Evolutionary conservation across 2,888 invertebrate species (phyloP).

Genomic region (Hymenopus coronatus): DNA sequence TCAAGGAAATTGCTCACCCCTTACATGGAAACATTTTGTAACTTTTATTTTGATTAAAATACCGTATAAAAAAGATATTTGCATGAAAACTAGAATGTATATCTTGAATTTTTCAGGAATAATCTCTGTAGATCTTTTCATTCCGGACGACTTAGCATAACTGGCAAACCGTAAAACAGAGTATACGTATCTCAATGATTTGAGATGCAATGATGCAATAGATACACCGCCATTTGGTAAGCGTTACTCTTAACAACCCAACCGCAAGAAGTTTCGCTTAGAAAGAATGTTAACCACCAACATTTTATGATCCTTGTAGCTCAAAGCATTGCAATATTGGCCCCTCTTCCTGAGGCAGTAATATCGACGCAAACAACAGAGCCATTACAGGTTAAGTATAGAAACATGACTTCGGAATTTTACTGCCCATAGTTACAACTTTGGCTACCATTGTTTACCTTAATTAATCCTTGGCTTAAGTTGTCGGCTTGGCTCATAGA

Average conservation of each 20-base stretch:
- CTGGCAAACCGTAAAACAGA: no score
- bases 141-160: no score
- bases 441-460: neutral
- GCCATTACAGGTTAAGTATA: neutral
- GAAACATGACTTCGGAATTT: neutral
- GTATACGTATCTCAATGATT: no score
- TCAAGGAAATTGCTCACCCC: no score
- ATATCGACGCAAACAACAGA: neutral
- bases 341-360: neutral
- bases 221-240: neutral
- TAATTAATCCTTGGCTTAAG: neutral
- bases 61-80: no score
- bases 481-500: neutral
- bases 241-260: neutral
- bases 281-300: neutral
- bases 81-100: no score
- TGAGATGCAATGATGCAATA: no score
- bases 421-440: neutral
- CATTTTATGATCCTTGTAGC: neutral
- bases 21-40: no score
- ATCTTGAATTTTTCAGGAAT: no score
- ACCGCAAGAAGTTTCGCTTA: neutral
- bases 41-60: no score
- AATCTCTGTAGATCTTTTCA: no score
- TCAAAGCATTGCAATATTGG: neutral